Evolutionary conservation across 2,888 invertebrate species (phyloP).

Genomic region (Miltochrista miniata): DNA sequence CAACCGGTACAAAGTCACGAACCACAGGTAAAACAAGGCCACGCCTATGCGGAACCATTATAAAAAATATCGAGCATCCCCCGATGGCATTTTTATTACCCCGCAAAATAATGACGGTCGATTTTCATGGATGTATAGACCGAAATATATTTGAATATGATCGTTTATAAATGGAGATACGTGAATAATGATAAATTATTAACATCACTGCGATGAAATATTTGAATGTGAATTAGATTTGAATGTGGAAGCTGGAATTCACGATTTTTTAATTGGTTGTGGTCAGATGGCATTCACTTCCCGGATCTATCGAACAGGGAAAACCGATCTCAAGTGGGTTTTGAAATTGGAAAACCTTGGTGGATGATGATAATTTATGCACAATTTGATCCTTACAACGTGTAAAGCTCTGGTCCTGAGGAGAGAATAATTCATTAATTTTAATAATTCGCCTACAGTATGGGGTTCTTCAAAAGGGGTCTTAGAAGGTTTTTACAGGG

Average conservation of each 20-base stretch:
- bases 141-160: conserved; percentile 41
- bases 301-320: too few relatives aligned
- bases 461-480: too few relatives aligned
- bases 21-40: conserved; percentile 36
- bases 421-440: too few relatives aligned
- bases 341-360: too few relatives aligned
- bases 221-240: conserved; percentile 6
- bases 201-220: conserved; percentile 33
- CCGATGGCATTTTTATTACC: conserved; percentile 60
- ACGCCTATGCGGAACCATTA: conserved; percentile 34
- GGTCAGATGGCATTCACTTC: too few relatives aligned
- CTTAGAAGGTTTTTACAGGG: too few relatives aligned
- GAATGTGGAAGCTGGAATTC: neutral
- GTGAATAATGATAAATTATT: conserved; percentile 37
- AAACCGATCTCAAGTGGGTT: too few relatives aligned
- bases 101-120: conserved; percentile 60
- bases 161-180: conserved; percentile 36
- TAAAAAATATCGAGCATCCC: conserved; percentile 53
- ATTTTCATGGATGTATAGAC: conserved; percentile 41
- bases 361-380: too few relatives aligned
- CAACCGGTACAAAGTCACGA: conserved; percentile 28
- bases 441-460: too few relatives aligned
- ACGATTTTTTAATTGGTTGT: too few relatives aligned
- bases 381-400: too few relatives aligned
- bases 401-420: too few relatives aligned